phyloP scores from a whole-genome alignment of 2,113 vertebrate genomes.

The Sarotherodon lohbergeri region DNA sequence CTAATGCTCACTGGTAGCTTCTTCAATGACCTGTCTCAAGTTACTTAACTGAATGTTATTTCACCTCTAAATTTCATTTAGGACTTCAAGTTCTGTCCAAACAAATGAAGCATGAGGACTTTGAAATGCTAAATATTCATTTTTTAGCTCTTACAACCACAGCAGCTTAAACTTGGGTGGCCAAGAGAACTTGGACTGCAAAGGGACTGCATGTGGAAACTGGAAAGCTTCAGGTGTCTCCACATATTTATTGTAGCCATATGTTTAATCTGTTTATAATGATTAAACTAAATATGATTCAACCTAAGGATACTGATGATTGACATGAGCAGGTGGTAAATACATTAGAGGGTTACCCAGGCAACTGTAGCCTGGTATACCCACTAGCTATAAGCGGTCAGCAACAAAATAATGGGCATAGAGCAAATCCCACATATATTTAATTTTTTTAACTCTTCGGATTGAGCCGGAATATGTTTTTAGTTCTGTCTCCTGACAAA shows the following conservation, averaged over 20 bases:
- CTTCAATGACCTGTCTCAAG: rapidly evolving
- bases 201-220: neutral
- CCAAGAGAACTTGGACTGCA: neutral
- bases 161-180: neutral
- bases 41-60: rapidly evolving
- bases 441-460: neutral
- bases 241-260: neutral
- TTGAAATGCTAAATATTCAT: neutral
- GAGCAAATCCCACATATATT: neutral
- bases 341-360: neutral
- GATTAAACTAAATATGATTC: neutral
- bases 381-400: neutral
- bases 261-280: neutral
- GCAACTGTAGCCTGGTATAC: neutral
- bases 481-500: neutral
- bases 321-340: neutral
- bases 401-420: neutral
- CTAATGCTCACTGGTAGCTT: neutral
- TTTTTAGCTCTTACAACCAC: neutral
- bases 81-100: neutral
- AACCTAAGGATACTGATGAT: neutral
- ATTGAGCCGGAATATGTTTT: rapidly evolving
- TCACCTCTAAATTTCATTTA: neutral
- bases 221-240: neutral
- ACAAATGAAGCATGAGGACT: neutral